Conservation (phyloP, 1,140 invertebrate genomes). For the Polypedilum vanderplanki region DNA sequence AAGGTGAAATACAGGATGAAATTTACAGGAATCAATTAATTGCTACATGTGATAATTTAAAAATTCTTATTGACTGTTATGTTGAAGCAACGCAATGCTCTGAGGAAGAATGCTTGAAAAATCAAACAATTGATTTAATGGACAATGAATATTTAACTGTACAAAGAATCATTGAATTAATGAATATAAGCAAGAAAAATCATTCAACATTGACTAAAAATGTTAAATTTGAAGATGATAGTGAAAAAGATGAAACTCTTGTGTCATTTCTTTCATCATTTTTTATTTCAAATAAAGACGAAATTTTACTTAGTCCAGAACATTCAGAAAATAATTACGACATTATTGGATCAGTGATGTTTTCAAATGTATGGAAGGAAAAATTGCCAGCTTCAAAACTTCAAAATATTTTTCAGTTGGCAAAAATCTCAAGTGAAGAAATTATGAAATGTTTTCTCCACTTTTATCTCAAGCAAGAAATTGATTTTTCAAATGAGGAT, state of each 20-base stretch:
- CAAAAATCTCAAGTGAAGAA: conserved; percentile 37
- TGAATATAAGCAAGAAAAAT: conserved; percentile 15
- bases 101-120: background rate
- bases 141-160: background rate
- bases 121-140: conserved; percentile 8
- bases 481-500: conserved; percentile 39
- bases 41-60: conserved; percentile 36
- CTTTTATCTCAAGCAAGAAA: conserved; percentile 41
- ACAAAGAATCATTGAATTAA: background rate
- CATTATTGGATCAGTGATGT: background rate
- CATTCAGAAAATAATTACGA: background rate
- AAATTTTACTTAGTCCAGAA: background rate
- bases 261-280: background rate
- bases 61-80: conserved; percentile 31
- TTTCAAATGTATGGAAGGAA: background rate
- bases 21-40: background rate
- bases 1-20: conserved; percentile 20
- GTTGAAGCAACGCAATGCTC: background rate
- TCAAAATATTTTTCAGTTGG: background rate
- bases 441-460: conserved; percentile 38
- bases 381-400: background rate
- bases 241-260: background rate
- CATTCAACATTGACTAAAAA: background rate
- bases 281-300: background rate
- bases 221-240: background rate